Conservation (phyloP, 2,797 vertebrate species). For the Anguilla marmorata region DNA sequence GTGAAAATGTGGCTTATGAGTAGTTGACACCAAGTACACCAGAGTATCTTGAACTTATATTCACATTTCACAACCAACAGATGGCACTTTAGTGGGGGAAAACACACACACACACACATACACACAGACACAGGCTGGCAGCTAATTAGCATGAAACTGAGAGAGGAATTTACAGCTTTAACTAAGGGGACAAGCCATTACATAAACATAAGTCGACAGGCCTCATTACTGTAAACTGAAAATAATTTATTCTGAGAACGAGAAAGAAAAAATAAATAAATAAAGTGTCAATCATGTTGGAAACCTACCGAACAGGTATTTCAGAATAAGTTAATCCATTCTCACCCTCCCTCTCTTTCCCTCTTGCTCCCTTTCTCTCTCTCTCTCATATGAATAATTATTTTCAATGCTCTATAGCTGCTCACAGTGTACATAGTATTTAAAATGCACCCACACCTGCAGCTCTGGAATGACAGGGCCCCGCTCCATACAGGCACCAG, state of each 20-base stretch:
- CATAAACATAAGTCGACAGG: conserved; percentile 2
- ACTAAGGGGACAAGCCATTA: background rate
- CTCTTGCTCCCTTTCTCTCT: background rate
- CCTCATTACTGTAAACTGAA: conserved; percentile 11
- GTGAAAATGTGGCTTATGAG: background rate
- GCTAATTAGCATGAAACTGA: conserved; percentile 41
- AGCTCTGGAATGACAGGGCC: conserved; percentile 89
- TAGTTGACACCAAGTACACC: background rate
- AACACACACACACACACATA: background rate
- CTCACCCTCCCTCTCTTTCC: background rate
- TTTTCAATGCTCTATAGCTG: too few relatives aligned
- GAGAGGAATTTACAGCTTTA: conserved; percentile 30
- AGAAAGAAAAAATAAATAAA: background rate
- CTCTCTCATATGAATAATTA: too few relatives aligned
- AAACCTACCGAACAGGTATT: background rate
- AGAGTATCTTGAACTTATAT: background rate
- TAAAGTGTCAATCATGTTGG: conserved; percentile 6
- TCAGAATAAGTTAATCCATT: background rate
- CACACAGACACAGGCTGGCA: background rate
- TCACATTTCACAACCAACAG: conserved; percentile 8
- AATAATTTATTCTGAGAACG: background rate
- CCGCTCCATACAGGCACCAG: conserved; percentile 83
- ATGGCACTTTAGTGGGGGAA: conserved; percentile 8
- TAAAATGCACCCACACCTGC: conserved; percentile 73
- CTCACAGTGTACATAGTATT: too few relatives aligned